These are phyloP conservation scores for Amphipoea oculea DNA, from an alignment of 2,888 invertebrate genomes.

Conservation along the genomic window DNA sequence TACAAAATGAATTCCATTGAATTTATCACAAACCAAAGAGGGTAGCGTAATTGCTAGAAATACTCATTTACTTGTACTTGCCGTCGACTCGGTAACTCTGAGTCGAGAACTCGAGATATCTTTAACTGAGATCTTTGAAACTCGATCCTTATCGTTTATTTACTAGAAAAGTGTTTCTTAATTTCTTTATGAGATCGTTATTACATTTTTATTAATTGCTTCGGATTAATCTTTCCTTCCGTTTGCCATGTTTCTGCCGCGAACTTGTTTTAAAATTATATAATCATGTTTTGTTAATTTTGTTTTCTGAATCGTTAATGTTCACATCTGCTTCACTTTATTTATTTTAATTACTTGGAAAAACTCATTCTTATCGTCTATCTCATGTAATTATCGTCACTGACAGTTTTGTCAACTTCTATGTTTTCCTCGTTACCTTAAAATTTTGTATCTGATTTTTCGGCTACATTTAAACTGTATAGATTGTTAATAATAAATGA, in stretches of 20 bases:
- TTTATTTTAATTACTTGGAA: not conserved
- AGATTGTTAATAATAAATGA: not conserved
- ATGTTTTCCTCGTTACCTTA: not conserved
- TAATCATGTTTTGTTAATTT: conserved; percentile 17
- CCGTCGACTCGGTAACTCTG: conserved; percentile 25
- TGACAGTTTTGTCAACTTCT: not conserved
- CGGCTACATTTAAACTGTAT: too few relatives aligned
- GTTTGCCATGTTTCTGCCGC: conserved; percentile 27
- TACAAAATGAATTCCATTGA: conserved; percentile 44
- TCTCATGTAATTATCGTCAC: too few relatives aligned
- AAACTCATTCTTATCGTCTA: not conserved
- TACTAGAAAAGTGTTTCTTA: conserved; percentile 55
- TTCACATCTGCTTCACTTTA: not conserved
- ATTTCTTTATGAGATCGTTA: conserved; percentile 56
- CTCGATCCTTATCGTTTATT: conserved; percentile 59
- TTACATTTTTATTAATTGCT: conserved; percentile 53
- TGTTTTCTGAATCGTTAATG: not conserved
- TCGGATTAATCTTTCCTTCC: conserved; percentile 37
- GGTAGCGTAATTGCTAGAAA: conserved; percentile 55
- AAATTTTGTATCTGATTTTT: not conserved
- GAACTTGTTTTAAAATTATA: conserved; percentile 24
- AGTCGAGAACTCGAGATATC: conserved; percentile 46
- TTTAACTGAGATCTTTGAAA: conserved; percentile 62
- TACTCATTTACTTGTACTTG: conserved; percentile 46
- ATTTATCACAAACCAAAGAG: conserved; percentile 50